Percentiles rank a stretch among this genome's conserved stretches.
phyloP scores from a whole-genome alignment of 2,797 vertebrate species.

The Myiotriccus ornatus region DNA sequence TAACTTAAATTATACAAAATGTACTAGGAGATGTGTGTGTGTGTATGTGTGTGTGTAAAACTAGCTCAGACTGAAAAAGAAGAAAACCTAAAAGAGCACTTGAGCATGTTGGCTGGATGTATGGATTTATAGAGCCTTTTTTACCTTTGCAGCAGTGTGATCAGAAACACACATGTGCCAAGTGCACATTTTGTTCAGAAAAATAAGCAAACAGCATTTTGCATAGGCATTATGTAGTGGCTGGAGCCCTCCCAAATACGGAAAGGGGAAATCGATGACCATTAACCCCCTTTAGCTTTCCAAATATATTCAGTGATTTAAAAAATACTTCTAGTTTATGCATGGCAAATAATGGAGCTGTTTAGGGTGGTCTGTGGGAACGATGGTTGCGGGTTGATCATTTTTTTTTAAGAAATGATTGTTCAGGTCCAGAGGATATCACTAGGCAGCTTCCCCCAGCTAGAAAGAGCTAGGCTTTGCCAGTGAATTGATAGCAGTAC shows the following conservation, averaged over 20 bases:
- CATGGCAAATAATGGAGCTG: not conserved
- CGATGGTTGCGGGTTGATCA: accelerated
- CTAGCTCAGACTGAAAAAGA: not conserved
- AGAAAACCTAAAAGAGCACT: not conserved
- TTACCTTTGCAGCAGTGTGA: not conserved
- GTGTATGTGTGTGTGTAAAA: not conserved
- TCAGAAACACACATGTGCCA: not conserved
- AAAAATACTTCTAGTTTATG: not conserved
- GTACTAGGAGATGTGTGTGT: not conserved
- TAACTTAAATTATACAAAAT: constrained; percentile 63
- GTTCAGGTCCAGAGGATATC: not conserved
- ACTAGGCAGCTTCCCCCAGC: not conserved
- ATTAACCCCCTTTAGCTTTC: not conserved
- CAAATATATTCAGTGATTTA: not conserved
- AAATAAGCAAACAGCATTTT: not conserved
- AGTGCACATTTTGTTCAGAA: not conserved
- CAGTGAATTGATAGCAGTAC: not conserved
- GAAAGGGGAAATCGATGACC: not conserved
- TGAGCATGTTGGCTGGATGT: not conserved
- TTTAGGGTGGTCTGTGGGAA: not conserved
- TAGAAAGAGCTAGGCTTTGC: not conserved
- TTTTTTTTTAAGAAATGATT: not conserved
- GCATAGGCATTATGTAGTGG: not conserved
- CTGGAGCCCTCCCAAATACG: not conserved
- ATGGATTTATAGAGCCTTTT: not conserved